Base-by-base conservation (phyloP, 2,113 vertebrate genomes). In the Sinocyclocheilus anophthalmus region DNA sequence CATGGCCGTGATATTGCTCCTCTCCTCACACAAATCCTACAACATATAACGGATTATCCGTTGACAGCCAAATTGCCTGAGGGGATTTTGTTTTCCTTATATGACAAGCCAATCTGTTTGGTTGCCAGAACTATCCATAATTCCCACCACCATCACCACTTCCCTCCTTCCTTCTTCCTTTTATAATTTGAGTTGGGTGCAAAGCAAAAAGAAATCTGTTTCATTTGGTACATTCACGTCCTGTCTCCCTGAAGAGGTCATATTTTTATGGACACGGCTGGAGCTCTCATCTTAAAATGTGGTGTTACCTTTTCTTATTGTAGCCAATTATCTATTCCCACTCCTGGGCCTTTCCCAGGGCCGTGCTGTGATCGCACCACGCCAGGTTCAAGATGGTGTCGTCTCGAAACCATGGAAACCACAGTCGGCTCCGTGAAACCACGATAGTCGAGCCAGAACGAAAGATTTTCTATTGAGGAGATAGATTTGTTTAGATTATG, bases 311-410 rank as follows among this genome's bases (percentile, higher is more conserved):
- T 87, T 87, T 87, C 86, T 85, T 53, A 78, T 87, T 85, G 87
- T 87, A 85, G 78, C 86, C 88, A 88, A 88, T 91, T 88, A 90
- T 84, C 84, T 82, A 75, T 45, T 88, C 78, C 86, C 87, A 85
- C 84, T 86, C 78, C 73, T 81, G 55, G 87, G 82, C 57, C 81
- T 84, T 72, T 88, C 73, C 78, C 79, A 80, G 85, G 69, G 61
- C 65, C 79, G 11, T 65, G 81, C 87, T 86, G 84, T 79, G 85
- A 84, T 81, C 73, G 83, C 83, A 81, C 78, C 69, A 65, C 67
- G 85, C 83, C 86, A 88, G 61, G 84, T 89, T 90, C 86, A 73
- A 86, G 87, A 84, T 65, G 63, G 82, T 86, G 87, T 90, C 70
- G 70, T 77, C 48, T 37, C 30, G 86, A 87, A 87, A 85, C 90